These are phyloP conservation scores for Nysson spinosus DNA, from an alignment of 2,888 invertebrate species.

Conservation along the genomic window DNA sequence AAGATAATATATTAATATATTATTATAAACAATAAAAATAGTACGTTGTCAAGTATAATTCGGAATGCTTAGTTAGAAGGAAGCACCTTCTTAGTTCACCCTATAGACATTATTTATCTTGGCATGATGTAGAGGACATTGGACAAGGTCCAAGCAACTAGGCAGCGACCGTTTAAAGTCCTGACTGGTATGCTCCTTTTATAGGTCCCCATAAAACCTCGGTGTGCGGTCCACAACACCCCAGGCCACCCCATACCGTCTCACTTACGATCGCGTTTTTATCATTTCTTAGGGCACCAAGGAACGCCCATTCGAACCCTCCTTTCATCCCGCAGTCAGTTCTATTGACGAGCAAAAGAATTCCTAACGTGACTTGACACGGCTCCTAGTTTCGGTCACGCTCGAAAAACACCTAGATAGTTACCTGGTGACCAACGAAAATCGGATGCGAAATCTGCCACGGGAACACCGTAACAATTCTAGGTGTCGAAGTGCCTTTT, in stretches of 20 bases:
- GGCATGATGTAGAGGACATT: slow-evolving; percentile 48
- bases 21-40: background rate
- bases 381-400: slow-evolving; percentile 22
- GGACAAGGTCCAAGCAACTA: slow-evolving; percentile 47
- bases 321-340: slow-evolving; percentile 23
- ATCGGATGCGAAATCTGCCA: background rate
- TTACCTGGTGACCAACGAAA: background rate
- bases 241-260: slow-evolving; percentile 34
- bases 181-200: slow-evolving; percentile 59
- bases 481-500: background rate
- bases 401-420: slow-evolving; percentile 26
- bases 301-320: slow-evolving; percentile 31
- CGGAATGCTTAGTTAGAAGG: background rate
- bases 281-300: slow-evolving; percentile 42
- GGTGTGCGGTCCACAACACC: slow-evolving; percentile 62
- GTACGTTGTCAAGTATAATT: background rate
- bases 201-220: slow-evolving; percentile 66
- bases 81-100: slow-evolving; percentile 1
- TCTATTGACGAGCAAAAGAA: slow-evolving; percentile 31
- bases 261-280: slow-evolving; percentile 49
- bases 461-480: background rate
- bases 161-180: slow-evolving; percentile 51
- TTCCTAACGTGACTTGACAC: slow-evolving; percentile 43
- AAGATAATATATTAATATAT: no score
- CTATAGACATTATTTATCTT: slow-evolving; percentile 38